A percentile compares a stretch with the other conserved stretches of the same genome.
phyloP scores from a whole-genome alignment of 2,113 vertebrate genomes.

The Scatophagus argus region DNA sequence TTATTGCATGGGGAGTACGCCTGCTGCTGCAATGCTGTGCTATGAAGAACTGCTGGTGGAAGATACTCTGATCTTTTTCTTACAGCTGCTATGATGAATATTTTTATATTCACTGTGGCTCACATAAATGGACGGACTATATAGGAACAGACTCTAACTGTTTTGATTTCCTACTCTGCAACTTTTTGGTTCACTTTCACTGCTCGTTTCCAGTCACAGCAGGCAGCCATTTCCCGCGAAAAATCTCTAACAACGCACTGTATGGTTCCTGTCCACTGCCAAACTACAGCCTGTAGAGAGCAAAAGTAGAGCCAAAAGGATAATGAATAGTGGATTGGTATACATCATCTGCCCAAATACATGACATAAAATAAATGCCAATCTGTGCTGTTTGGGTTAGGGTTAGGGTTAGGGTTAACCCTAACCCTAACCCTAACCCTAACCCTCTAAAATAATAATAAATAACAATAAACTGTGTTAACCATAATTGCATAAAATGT shows the following conservation, averaged over 20 bases:
- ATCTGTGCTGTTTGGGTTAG: too few relatives aligned
- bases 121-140: not conserved
- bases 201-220: not conserved
- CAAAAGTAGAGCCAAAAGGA: not conserved
- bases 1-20: not conserved
- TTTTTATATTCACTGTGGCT: not conserved
- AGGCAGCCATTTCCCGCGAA: not conserved
- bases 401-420: too few relatives aligned
- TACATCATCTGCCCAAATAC: not conserved
- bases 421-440: too few relatives aligned
- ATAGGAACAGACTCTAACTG: not conserved
- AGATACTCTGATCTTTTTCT: not conserved
- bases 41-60: not conserved
- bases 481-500: too few relatives aligned
- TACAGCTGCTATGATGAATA: not conserved
- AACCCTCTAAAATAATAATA: too few relatives aligned
- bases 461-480: too few relatives aligned
- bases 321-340: not conserved
- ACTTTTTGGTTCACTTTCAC: not conserved
- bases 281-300: not conserved
- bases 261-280: not conserved
- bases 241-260: not conserved
- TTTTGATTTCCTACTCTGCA: too few relatives aligned
- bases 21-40: not conserved
- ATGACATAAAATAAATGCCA: not conserved